phyloP scores from a whole-genome alignment of 2,113 vertebrate genomes.

The Oryzias javanicus region DNA sequence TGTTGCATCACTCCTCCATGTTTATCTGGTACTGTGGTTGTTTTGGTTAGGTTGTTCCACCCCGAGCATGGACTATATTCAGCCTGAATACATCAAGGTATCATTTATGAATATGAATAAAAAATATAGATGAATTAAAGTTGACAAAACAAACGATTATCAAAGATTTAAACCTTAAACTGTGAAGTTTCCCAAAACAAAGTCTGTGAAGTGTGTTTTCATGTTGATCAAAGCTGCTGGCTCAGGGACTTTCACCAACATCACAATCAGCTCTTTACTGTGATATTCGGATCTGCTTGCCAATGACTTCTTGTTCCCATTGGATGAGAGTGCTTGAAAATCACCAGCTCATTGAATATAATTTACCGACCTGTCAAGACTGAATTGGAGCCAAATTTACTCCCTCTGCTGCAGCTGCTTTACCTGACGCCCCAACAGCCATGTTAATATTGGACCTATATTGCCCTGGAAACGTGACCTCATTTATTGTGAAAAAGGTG shows the following conservation, averaged over 20 bases:
- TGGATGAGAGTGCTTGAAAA: constrained; percentile 22
- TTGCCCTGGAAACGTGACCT: background rate
- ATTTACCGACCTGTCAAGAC: constrained; percentile 51
- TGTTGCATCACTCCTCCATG: too few relatives aligned
- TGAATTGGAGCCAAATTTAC: constrained; percentile 4
- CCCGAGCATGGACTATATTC: too few relatives aligned
- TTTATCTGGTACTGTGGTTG: too few relatives aligned
- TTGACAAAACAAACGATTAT: too few relatives aligned
- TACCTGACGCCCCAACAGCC: constrained; percentile 11
- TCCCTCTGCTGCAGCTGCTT: constrained; percentile 7
- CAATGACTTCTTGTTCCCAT: constrained; percentile 3
- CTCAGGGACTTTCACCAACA: background rate
- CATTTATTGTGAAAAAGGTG: background rate
- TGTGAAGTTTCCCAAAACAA: too few relatives aligned
- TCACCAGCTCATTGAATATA: constrained; percentile 32
- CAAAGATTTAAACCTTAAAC: too few relatives aligned
- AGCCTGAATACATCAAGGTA: too few relatives aligned
- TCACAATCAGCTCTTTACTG: background rate
- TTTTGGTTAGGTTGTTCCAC: too few relatives aligned
- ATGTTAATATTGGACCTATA: background rate
- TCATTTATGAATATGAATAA: too few relatives aligned
- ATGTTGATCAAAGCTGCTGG: too few relatives aligned
- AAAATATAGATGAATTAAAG: too few relatives aligned
- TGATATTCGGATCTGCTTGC: background rate
- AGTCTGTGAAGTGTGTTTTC: too few relatives aligned